Evolutionary conservation across 64 coral and sea anemone species (phyloP), one percentile per base, ranked within the genome.

Genomic region (Stichodactyla helianthus): DNA sequence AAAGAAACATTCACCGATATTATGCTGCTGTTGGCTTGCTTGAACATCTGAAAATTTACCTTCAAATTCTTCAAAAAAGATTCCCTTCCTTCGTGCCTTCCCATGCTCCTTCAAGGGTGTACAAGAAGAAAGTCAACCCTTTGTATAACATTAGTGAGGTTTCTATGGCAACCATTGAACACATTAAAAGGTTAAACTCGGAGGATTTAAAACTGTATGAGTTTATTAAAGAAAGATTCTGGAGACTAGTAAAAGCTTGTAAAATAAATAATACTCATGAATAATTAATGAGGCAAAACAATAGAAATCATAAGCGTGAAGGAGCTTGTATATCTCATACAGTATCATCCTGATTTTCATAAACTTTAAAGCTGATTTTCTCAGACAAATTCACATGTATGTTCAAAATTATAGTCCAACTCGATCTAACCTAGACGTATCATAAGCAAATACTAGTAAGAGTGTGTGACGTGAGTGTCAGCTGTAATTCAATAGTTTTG

Each of bases 171-270:
- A 68, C 90, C 15, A 76, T 92, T 19, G 56, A 77, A 65, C 84
- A 67, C 11, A 76, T 95, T 17, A 86, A 23, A 13, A 87, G 54
- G 22, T 84, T 86, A 0, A 95, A 95, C 52, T 92, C 76, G 82
- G 94, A 90, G 2, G 94, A 95, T 83, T 44, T 84, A 1, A 92
- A 89, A 55, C 84, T 95, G 27, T 95, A 95, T 20, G 59, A 86
- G n/a, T 92, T 92, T 92, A 53, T 95, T 14, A 25, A 55, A 83
- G 50, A 84, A 77, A 82, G 87, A 16, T 95, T 95, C 62, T 87
- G 52, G 87, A n/a, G 85, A 35, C 94, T 92, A 86, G 94, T 80
- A 63, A 89, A 79, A 35, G 52, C 77, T 31, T 95, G 94, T 83
- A 79, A 84, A 2, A 83, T 95, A 54, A 71, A 17, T n/a, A n/a